A percentile compares a stretch with the other conserved stretches of the same genome.
Conservation (phyloP, 2,888 invertebrate species). For the Tachystola acroxantha region DNA sequence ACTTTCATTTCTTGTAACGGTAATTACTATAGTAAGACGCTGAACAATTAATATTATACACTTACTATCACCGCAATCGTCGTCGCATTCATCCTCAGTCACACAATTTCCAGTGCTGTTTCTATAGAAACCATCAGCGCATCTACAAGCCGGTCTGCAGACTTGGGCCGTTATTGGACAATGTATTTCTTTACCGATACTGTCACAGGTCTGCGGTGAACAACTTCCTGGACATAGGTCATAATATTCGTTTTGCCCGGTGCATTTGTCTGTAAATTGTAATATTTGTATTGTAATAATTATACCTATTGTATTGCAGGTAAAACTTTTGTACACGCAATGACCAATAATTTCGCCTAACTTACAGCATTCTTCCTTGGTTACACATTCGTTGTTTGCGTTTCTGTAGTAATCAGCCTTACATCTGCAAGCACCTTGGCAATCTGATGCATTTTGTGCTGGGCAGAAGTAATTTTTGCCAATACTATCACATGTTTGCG, state of each 20-base stretch:
- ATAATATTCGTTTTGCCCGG: slow-evolving; percentile 22
- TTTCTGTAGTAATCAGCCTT: slow-evolving; percentile 8
- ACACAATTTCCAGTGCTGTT: slow-evolving; percentile 25
- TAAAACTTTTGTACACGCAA: background rate
- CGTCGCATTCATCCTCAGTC: slow-evolving; percentile 21
- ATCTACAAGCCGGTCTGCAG: slow-evolving; percentile 25
- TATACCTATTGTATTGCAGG: no score
- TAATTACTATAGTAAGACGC: no score
- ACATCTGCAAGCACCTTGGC: slow-evolving; percentile 10
- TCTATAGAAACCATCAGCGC: slow-evolving; percentile 22
- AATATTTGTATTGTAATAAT: background rate
- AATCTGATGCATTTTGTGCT: slow-evolving; percentile 6
- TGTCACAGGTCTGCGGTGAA: slow-evolving; percentile 24
- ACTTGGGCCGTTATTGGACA: slow-evolving; percentile 15
- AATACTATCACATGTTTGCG: slow-evolving; percentile 1
- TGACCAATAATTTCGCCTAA: background rate
- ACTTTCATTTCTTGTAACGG: no score
- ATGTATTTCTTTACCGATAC: slow-evolving; percentile 14
- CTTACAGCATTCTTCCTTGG: slow-evolving; percentile 7
- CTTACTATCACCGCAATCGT: slow-evolving; percentile 18
- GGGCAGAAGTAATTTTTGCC: slow-evolving; percentile 3
- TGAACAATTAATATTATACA: no score
- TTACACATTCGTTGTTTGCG: slow-evolving; percentile 2
- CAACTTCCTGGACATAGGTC: slow-evolving; percentile 25
- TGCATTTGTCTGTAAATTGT: background rate